phyloP scores from a whole-genome alignment of 2,113 vertebrate species.

The Cryptoleucopteryx plumbea region DNA sequence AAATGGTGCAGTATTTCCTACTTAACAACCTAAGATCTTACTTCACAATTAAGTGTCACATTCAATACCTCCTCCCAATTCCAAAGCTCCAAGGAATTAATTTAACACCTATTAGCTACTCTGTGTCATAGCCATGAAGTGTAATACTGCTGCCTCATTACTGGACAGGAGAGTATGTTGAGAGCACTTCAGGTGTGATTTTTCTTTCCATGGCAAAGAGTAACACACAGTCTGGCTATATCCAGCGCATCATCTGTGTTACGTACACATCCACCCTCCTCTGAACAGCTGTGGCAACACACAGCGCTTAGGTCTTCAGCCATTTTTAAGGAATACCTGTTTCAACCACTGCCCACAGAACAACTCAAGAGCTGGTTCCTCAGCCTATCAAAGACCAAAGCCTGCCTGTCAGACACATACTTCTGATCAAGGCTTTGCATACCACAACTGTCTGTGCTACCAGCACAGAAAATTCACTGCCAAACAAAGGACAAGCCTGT shows the following conservation, averaged over 20 bases:
- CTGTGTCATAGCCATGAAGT: neutral
- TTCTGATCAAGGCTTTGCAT: neutral
- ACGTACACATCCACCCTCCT: neutral
- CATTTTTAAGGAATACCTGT: neutral
- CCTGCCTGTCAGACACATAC: neutral
- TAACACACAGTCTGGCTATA: neutral
- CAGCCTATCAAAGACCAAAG: neutral
- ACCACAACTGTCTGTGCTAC: neutral
- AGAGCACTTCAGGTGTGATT: neutral
- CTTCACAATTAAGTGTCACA: neutral
- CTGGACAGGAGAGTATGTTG: neutral
- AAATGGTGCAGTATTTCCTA: neutral
- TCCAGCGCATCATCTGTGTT: neutral
- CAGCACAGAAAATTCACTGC: neutral
- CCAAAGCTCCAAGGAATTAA: neutral
- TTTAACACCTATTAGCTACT: neutral
- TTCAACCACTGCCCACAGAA: neutral
- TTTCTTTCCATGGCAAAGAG: neutral
- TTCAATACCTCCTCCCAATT: neutral
- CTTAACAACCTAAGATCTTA: neutral
- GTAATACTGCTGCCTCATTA: neutral
- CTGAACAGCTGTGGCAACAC: neutral
- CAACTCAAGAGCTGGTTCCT: neutral
- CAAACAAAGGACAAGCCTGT: neutral
- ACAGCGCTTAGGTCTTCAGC: rapidly evolving